A percentile compares a stretch with the other conserved stretches of the same genome.
Conservation (phyloP, 1,140 invertebrate genomes). For the Venturia canescens region DNA sequence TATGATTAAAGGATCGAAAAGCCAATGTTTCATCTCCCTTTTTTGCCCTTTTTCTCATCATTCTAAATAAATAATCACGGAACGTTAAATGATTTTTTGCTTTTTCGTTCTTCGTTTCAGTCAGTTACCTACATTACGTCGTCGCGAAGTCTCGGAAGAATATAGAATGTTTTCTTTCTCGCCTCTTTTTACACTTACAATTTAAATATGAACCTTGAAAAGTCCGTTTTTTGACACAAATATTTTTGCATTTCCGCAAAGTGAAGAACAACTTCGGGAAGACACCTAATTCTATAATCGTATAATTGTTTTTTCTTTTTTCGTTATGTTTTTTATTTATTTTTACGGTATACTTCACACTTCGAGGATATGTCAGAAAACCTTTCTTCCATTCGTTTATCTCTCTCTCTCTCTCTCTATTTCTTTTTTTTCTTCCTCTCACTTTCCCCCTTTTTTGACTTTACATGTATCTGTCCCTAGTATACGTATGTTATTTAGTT, state of each 20-base stretch:
- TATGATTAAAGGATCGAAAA: constrained; percentile 51
- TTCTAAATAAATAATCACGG: constrained; percentile 45
- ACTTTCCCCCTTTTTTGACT: constrained; percentile 26
- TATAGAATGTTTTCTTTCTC: constrained; percentile 44
- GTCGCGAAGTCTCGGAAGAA: constrained; percentile 37
- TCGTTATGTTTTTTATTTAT: constrained; percentile 47
- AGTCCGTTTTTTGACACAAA: constrained; percentile 52
- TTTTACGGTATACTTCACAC: constrained; percentile 71
- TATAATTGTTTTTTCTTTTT: constrained; percentile 64
- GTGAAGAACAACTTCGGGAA: constrained; percentile 51
- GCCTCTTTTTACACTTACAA: constrained; percentile 27
- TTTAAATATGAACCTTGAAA: constrained; percentile 44
- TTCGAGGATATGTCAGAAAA: constrained; percentile 70
- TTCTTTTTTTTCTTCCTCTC: constrained; percentile 44
- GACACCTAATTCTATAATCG: constrained; percentile 71
- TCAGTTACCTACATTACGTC: constrained; percentile 65
- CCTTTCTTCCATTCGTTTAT: constrained; percentile 49
- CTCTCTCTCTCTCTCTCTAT: constrained; percentile 32
- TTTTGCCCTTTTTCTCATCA: neutral
- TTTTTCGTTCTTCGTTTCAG: constrained; percentile 7
- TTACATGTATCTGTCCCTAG: constrained; percentile 26
- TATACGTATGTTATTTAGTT: constrained; percentile 44
- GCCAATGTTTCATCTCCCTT: constrained; percentile 49
- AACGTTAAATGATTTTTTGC: neutral
- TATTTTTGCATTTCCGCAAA: constrained; percentile 36